Evolutionary conservation across 1,140 invertebrate species (phyloP).

Genomic region (Drosophila kepulauana): DNA sequence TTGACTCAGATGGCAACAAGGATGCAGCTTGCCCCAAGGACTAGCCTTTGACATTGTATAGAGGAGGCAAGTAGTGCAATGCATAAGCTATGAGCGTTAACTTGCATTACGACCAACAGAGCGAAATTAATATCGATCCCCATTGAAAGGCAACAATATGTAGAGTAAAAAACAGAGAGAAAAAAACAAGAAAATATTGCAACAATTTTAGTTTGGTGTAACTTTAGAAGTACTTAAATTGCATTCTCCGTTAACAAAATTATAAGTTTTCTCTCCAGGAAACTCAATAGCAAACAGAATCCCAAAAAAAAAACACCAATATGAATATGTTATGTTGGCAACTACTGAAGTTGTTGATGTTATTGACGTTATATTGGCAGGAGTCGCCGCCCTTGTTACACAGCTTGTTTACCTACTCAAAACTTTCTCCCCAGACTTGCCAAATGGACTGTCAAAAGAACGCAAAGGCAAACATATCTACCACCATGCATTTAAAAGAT

Average conservation of each 20-base stretch:
- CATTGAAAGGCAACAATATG: constrained; percentile 18
- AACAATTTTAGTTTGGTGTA: constrained; percentile 10
- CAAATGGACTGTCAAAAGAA: constrained; percentile 9
- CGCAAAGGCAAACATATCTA: background rate
- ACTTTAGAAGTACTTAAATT: constrained; percentile 15
- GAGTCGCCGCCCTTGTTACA: constrained; percentile 1
- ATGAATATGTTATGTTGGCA: background rate
- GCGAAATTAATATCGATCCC: constrained; percentile 35
- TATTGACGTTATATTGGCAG: constrained; percentile 19
- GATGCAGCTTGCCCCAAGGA: background rate
- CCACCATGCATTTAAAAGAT: background rate
- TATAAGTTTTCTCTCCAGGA: constrained; percentile 6
- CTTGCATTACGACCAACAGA: constrained; percentile 9
- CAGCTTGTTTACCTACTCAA: constrained; percentile 12
- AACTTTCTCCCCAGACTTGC: constrained; percentile 24
- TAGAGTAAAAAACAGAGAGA: background rate
- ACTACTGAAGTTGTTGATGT: background rate
- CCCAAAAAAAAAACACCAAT: background rate
- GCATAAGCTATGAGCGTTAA: constrained; percentile 19
- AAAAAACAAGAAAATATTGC: background rate
- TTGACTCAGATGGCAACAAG: constrained; percentile 5
- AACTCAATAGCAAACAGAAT: constrained; percentile 1
- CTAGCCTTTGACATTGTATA: constrained; percentile 20
- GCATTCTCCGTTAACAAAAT: constrained; percentile 10
- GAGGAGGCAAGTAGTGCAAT: constrained; percentile 10